These are phyloP conservation scores for Onychomys torridus DNA, from an alignment of 2,797 vertebrate genomes.

Conservation along the genomic window DNA sequence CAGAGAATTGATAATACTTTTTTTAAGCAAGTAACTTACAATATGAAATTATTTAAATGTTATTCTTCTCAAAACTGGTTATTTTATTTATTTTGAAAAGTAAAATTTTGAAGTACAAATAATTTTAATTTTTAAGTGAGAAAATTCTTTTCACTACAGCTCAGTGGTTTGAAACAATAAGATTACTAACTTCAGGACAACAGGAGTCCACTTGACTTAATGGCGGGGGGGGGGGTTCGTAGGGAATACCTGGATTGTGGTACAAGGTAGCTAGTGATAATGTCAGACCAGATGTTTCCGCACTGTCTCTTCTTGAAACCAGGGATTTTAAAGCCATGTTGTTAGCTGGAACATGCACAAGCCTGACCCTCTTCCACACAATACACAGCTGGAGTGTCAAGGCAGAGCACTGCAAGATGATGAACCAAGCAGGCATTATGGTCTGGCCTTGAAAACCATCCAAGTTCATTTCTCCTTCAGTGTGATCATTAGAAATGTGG, in stretches of 20 bases:
- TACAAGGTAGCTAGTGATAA: too few relatives aligned
- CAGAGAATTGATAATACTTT: background rate
- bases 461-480: background rate
- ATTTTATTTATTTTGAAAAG: background rate
- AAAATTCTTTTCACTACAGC: background rate
- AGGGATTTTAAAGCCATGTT: background rate
- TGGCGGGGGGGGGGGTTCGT: background rate
- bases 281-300: background rate
- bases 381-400: background rate
- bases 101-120: background rate
- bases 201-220: background rate
- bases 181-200: background rate
- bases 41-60: background rate
- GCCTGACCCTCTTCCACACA: background rate
- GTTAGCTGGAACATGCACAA: background rate
- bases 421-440: background rate
- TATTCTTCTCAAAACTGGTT: background rate
- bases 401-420: background rate
- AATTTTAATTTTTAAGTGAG: background rate
- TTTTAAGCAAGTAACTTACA: background rate
- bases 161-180: background rate
- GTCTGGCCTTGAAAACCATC: background rate
- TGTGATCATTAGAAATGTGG: background rate
- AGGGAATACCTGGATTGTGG: too few relatives aligned
- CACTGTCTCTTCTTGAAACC: background rate